Conservation (phyloP, 2,888 invertebrate species). For the Dorcus hopei region DNA sequence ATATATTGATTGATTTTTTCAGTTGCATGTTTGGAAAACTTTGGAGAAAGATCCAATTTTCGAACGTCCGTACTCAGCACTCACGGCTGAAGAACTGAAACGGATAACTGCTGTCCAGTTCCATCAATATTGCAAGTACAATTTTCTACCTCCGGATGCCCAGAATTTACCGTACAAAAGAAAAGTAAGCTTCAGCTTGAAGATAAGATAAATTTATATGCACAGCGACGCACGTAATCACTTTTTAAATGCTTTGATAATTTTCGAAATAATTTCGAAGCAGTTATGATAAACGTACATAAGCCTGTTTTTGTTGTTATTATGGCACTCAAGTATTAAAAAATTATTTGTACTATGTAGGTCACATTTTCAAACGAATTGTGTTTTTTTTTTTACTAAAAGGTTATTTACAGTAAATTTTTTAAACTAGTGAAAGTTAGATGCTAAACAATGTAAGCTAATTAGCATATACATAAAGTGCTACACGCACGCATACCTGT, state of each 20-base stretch:
- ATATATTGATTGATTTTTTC: conserved; percentile 27
- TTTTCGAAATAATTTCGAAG: neutral
- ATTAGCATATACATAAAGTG: too few species aligned
- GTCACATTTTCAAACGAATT: too few species aligned
- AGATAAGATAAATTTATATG: neutral
- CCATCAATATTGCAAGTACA: conserved; percentile 63
- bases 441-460: too few species aligned
- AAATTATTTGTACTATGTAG: too few species aligned
- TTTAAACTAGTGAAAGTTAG: too few species aligned
- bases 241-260: neutral
- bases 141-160: conserved; percentile 63
- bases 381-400: too few species aligned
- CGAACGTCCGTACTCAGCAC: conserved; percentile 59
- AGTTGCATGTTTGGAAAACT: conserved; percentile 77
- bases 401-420: too few species aligned
- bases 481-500: too few species aligned
- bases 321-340: too few species aligned
- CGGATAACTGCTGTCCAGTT: conserved; percentile 66
- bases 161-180: conserved; percentile 60
- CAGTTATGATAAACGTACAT: too few species aligned
- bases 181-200: conserved; percentile 52
- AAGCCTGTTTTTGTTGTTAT: too few species aligned
- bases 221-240: neutral
- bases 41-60: conserved; percentile 79
- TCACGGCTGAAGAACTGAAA: conserved; percentile 71